Base-by-base conservation (phyloP, 2,888 invertebrate genomes). In the Nephrocerus scutellatus region DNA sequence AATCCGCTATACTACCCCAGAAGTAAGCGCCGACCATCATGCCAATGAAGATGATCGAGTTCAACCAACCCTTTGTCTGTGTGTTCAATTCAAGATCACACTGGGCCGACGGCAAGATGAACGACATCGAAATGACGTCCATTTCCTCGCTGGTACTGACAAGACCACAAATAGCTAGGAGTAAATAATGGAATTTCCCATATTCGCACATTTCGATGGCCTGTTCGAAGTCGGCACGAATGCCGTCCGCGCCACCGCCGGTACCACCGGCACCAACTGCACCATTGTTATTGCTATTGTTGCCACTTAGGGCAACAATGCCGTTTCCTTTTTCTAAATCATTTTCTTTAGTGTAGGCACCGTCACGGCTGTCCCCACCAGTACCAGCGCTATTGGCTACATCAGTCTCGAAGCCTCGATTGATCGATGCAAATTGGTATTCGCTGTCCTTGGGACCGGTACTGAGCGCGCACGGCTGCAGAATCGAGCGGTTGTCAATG, bases 11-110 rank as follows among this genome's bases (percentile, higher is more conserved):
- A 25, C 87, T 86, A 55, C 91, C 91, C 90, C 91, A 91, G 54
- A 83, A 79, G 70, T 90, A 91, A 43, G 91, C 91, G 48, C 92
- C 92, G 44, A 84, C 82, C 89, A 92, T 89, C 91, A 92, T 92
- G 41, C 88, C 88, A 73, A 80, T 78, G 71, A 86, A 85, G 53
- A 86, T 83, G 63, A 84, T 82, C 50, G 84, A 82, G 71, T 83
- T 86, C 52, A 83, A 75, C 79, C 78, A 80, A 68, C 73, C 82
- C 73, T 91, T 91, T 50, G 87, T 83, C 55, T 81, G 77, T 38
- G 90, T 89, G 61, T 83, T 82, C 56, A 92, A 77, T 51, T 84
- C 71, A 67, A 92, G 75, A 74, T 92, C 92, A 76, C 91, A 91
- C 71, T 90, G 85, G 51, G 91, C 91, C 57, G 89, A 87, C 30